phyloP scores from a whole-genome alignment of 2,797 vertebrate genomes.

The Scyliorhinus canicula region DNA sequence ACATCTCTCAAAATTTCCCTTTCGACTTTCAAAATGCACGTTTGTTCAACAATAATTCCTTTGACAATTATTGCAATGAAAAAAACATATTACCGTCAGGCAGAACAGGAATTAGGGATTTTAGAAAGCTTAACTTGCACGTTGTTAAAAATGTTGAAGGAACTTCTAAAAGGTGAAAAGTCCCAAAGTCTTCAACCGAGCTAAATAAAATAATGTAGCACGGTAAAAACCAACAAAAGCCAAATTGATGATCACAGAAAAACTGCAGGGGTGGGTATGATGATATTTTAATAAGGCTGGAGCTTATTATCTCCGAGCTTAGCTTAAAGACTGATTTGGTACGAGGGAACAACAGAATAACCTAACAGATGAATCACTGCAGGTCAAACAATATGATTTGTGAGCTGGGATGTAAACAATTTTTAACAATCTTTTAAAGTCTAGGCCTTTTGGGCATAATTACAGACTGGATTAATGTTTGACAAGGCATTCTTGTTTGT shows the following conservation, averaged over 20 bases:
- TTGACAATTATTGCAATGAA: neutral
- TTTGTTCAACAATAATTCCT: neutral
- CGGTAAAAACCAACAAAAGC: neutral
- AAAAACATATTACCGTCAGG: neutral
- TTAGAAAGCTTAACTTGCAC: neutral
- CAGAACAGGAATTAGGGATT: neutral
- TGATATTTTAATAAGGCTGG: constrained; percentile 15
- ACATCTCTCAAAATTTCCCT: neutral
- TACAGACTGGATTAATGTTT: neutral
- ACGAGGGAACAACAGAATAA: neutral
- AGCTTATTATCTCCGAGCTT: neutral
- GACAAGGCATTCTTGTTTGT: neutral
- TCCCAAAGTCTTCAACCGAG: neutral
- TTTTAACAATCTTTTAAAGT: neutral
- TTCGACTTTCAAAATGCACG: neutral
- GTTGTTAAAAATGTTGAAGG: constrained; percentile 3
- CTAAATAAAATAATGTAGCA: neutral
- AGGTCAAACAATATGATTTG: neutral
- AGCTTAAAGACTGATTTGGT: constrained; percentile 20
- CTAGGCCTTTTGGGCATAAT: constrained; percentile 2
- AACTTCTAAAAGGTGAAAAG: neutral
- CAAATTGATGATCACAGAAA: constrained; percentile 3
- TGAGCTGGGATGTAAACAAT: neutral
- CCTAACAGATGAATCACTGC: neutral
- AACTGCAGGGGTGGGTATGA: neutral